Conservation (phyloP, 64 coral and sea anemone genomes). For the Pachyseris speciosa region DNA sequence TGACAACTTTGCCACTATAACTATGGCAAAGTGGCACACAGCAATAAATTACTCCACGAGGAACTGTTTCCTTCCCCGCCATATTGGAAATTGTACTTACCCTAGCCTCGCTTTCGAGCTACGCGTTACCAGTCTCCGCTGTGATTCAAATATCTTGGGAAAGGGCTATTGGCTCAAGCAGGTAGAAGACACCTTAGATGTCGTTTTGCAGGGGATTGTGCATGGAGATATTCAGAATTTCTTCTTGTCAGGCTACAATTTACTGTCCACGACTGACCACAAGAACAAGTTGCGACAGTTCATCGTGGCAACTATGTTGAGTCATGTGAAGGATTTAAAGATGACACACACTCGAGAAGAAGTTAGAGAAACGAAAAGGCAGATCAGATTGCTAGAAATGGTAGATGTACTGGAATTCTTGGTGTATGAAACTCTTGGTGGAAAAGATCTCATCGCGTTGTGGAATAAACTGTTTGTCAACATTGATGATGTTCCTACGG, state of each 20-base stretch:
- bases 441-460: not conserved
- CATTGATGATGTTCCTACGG: not conserved
- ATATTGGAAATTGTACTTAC: no score
- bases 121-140: no score
- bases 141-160: no score
- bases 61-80: no score
- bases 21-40: no score
- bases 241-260: not conserved
- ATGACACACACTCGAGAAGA: not conserved
- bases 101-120: no score
- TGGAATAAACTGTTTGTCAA: not conserved
- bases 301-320: not conserved
- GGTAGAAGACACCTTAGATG: not conserved
- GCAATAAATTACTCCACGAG: no score
- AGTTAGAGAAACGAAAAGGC: not conserved
- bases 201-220: not conserved
- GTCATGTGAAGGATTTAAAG: not conserved
- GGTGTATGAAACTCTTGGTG: not conserved
- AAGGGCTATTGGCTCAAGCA: not conserved
- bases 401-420: not conserved
- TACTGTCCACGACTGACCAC: conserved; percentile 1
- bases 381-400: not conserved
- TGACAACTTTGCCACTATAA: no score
- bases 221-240: not conserved
- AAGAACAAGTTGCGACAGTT: conserved; percentile 8